Evolutionary conservation across 2,888 invertebrate species (phyloP).

Genomic region (Apodemia duryi): DNA sequence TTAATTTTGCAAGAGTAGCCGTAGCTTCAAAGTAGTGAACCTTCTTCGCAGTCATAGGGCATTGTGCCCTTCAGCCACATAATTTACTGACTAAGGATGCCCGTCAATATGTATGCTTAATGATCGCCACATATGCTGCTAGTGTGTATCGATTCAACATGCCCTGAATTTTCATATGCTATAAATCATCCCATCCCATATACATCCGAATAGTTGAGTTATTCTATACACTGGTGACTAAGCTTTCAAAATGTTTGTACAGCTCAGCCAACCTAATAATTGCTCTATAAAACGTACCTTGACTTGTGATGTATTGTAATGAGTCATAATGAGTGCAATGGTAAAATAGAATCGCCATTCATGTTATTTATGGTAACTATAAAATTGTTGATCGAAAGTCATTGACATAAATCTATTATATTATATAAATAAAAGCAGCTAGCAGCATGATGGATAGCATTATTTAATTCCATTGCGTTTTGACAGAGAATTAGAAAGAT

Average conservation of each 20-base stretch:
- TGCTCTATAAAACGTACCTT: constrained; percentile 6
- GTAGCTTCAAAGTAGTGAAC: too few species aligned
- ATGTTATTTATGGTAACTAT: constrained; percentile 2
- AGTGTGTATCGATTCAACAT: too few species aligned
- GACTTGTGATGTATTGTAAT: constrained; percentile 4
- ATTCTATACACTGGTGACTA: neutral
- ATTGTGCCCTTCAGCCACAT: too few species aligned
- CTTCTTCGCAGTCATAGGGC: too few species aligned
- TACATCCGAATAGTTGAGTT: constrained; percentile 7
- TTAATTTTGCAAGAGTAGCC: too few species aligned
- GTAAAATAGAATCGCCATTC: constrained; percentile 7
- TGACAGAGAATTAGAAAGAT: too few species aligned
- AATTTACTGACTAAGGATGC: too few species aligned
- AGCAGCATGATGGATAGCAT: too few species aligned
- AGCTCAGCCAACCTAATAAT: constrained; percentile 3
- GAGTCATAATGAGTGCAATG: constrained; percentile 10
- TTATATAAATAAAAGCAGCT: neutral
- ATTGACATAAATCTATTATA: neutral
- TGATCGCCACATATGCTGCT: too few species aligned
- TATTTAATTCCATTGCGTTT: too few species aligned
- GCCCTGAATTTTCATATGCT: neutral
- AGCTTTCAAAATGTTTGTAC: constrained; percentile 5
- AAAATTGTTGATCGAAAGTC: constrained; percentile 1
- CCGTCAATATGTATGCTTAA: too few species aligned
- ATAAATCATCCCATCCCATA: neutral